Conservation (phyloP, 2,113 vertebrate species). For the Pogonocichla stellata region DNA sequence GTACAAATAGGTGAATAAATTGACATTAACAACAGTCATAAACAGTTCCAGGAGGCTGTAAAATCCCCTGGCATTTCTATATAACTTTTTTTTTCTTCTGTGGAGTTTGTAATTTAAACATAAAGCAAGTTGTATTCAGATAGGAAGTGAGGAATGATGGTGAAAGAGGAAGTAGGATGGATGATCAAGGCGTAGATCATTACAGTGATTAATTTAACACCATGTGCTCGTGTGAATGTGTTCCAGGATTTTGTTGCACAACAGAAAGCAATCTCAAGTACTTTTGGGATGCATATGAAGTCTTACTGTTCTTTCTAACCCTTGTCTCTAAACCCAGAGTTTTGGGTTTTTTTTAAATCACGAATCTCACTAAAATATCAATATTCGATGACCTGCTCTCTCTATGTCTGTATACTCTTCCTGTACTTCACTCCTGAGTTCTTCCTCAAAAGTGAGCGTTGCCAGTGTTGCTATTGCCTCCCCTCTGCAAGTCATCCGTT, state of each 20-base stretch:
- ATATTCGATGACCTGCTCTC: not conserved
- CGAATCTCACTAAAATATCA: not conserved
- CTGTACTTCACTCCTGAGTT: not conserved
- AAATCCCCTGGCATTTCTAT: not conserved
- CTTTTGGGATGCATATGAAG: not conserved
- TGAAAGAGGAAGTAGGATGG: not conserved
- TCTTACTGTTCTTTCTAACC: not conserved
- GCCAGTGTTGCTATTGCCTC: not conserved
- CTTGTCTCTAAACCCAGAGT: not conserved
- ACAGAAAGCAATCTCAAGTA: not conserved
- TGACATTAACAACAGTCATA: not conserved
- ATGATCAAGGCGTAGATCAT: not conserved
- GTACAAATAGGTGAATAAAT: not conserved
- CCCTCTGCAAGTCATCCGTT: not conserved
- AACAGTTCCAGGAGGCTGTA: not conserved
- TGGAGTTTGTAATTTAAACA: not conserved
- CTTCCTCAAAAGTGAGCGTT: not conserved
- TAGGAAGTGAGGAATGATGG: not conserved
- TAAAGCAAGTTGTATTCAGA: not conserved
- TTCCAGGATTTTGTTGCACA: not conserved
- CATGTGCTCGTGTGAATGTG: not conserved
- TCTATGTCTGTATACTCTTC: not conserved
- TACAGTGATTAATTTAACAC: not conserved
- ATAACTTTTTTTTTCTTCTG: not conserved
- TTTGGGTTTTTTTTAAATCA: rapidly evolving